Evolutionary conservation across 2,113 vertebrate genomes (phyloP).

Genomic region (Ia io): DNA sequence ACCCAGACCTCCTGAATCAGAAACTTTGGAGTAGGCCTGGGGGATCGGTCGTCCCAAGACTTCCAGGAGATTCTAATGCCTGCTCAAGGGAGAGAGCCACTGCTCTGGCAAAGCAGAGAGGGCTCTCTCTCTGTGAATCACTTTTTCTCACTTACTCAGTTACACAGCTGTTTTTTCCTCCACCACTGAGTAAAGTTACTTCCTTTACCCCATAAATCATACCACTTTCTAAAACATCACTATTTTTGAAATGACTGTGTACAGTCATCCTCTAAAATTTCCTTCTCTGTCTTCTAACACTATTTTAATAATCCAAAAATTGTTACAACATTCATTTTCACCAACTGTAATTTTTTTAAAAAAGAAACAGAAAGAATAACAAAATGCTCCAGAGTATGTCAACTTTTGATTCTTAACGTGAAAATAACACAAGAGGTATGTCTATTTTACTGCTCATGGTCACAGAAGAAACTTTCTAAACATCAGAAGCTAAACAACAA

Average conservation of each 20-base stretch:
- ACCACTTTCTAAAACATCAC: neutral
- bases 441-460: neutral
- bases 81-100: neutral
- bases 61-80: neutral
- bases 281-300: neutral
- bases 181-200: neutral
- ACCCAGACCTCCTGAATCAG: neutral
- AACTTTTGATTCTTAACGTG: neutral
- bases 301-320: slow-evolving; percentile 31
- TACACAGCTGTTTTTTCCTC: neutral
- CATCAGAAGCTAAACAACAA: neutral
- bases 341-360: neutral
- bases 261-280: neutral
- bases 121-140: neutral
- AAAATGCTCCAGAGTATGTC: slow-evolving; percentile 7
- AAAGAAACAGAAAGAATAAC: neutral
- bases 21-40: neutral
- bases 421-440: neutral
- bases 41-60: neutral
- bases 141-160: neutral
- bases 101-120: neutral
- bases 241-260: neutral
- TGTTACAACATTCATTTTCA: neutral
- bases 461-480: neutral
- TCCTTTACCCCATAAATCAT: neutral